Evolutionary conservation across 2,113 vertebrate genomes (phyloP).

Genomic region (Psittacara wagleri): DNA sequence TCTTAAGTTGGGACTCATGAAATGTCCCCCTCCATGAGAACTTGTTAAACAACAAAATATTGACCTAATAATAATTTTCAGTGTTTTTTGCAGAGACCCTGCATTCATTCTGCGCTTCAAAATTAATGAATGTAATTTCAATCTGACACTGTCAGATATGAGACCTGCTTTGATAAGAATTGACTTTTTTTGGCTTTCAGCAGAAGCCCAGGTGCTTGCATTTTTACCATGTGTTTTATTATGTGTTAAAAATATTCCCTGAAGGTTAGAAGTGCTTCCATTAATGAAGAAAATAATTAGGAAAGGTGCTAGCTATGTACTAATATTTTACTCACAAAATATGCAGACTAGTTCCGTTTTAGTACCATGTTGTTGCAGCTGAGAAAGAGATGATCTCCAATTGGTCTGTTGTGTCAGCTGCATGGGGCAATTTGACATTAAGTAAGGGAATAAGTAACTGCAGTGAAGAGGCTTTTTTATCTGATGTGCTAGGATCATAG

Average conservation of each 20-base stretch:
- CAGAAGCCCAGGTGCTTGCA: neutral
- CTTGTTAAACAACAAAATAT: neutral
- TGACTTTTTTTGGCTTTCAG: slow-evolving; percentile 4
- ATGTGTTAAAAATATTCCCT: slow-evolving; percentile 23
- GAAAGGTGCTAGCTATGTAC: neutral
- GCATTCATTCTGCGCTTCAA: slow-evolving; percentile 4
- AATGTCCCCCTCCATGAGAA: neutral
- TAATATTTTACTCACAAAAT: neutral
- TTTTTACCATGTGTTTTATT: slow-evolving; percentile 40
- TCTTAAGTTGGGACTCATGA: neutral
- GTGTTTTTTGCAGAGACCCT: neutral
- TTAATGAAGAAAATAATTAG: slow-evolving; percentile 60
- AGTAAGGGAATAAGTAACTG: neutral
- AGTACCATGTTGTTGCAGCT: neutral
- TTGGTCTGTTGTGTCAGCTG: neutral
- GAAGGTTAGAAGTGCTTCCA: neutral
- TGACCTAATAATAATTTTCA: neutral
- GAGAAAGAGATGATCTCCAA: neutral
- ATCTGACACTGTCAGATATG: neutral
- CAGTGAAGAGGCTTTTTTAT: neutral
- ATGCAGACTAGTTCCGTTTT: neutral
- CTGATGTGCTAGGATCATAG: neutral
- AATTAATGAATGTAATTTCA: slow-evolving; percentile 22
- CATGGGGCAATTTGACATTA: neutral
- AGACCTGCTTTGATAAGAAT: slow-evolving; percentile 11